Conservation (phyloP, 1,140 invertebrate genomes). For the Calycopis cecrops region DNA sequence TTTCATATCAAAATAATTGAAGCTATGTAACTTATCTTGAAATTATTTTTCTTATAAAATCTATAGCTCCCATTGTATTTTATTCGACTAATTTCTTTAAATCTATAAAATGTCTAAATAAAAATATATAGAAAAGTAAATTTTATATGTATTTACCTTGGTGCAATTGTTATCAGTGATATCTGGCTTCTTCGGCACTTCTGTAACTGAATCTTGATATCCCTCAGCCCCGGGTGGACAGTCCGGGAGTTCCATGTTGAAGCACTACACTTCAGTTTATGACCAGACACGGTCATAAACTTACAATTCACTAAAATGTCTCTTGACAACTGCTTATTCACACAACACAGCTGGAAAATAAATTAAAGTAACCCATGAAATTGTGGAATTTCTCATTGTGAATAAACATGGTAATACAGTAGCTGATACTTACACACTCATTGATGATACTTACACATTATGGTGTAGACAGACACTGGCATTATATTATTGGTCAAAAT, state of each 20-base stretch:
- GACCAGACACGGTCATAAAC: conserved; percentile 60
- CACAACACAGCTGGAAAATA: conserved; percentile 24
- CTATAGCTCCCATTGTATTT: conserved; percentile 1
- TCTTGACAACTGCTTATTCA: conserved; percentile 6
- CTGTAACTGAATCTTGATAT: conserved; percentile 58
- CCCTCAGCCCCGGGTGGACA: conserved; percentile 66
- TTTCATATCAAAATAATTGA: not conserved
- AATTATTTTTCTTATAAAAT: not conserved
- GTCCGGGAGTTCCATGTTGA: conserved; percentile 65
- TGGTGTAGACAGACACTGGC: too few species aligned
- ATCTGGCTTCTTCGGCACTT: conserved; percentile 52
- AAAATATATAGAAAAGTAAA: conserved; percentile 21
- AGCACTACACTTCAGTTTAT: conserved; percentile 66
- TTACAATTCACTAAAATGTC: conserved; percentile 25
- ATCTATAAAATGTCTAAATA: conserved; percentile 19
- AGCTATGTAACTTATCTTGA: too few species aligned
- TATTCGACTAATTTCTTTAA: conserved; percentile 15
- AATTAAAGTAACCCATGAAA: conserved; percentile 12
- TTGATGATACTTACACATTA: conserved; percentile 1
- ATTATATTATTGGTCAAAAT: too few species aligned
- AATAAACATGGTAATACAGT: not conserved
- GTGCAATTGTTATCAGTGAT: conserved; percentile 34
- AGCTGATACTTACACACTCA: not conserved
- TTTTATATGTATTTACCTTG: conserved; percentile 59
- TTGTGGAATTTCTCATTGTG: not conserved